Percentiles rank a stretch among this genome's conserved stretches.
phyloP scores from a whole-genome alignment of 2,113 vertebrate species.

The Jacana jacana region DNA sequence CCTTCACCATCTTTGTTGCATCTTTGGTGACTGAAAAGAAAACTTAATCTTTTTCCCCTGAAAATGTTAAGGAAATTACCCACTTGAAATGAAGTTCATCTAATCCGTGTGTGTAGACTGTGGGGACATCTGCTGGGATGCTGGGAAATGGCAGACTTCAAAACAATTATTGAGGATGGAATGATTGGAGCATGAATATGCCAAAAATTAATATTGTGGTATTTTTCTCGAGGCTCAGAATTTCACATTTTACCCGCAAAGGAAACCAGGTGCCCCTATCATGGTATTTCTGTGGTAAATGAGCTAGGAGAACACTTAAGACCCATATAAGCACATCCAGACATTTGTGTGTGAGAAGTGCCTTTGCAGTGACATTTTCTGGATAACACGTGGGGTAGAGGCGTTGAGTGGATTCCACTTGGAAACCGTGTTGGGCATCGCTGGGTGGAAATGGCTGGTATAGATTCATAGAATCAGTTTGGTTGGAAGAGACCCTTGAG shows the following conservation, averaged over 20 bases:
- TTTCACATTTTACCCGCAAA: background rate
- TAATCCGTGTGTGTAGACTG: background rate
- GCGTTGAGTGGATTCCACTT: background rate
- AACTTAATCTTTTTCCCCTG: background rate
- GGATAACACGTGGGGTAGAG: fast-evolving
- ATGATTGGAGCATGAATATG: background rate
- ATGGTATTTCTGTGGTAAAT: background rate
- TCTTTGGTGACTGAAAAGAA: background rate
- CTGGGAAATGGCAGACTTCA: background rate
- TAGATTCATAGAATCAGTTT: too few species aligned
- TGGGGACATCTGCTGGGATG: constrained; percentile 44
- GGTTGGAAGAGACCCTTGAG: too few species aligned
- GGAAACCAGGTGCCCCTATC: background rate
- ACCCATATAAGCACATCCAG: background rate
- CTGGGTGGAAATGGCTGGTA: background rate
- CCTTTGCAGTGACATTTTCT: background rate
- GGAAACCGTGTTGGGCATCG: background rate
- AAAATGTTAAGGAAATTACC: background rate
- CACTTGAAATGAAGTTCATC: background rate
- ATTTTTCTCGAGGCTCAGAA: background rate
- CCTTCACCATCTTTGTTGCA: too few species aligned
- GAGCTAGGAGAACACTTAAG: background rate
- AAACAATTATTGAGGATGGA: background rate
- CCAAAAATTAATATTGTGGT: background rate
- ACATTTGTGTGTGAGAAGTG: background rate